Conservation (phyloP, 1,140 invertebrate species). For the Palaemon carinicauda region DNA sequence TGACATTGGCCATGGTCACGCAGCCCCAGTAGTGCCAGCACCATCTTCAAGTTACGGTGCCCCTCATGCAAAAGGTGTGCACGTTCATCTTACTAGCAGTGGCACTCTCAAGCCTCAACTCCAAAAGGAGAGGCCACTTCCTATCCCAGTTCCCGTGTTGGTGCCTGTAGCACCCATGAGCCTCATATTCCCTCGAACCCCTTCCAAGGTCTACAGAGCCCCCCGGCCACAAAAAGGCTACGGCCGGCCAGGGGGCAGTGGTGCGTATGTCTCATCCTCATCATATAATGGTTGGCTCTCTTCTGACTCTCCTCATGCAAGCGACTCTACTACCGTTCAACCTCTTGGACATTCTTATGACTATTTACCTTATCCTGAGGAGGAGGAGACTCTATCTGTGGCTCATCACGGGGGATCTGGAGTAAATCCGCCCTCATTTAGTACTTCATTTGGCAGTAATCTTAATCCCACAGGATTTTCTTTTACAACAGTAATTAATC, state of each 20-base stretch:
- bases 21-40: not conserved
- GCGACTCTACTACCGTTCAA: not conserved
- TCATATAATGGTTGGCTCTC: not conserved
- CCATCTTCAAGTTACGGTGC: not conserved
- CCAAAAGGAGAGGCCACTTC: not conserved
- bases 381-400: not conserved
- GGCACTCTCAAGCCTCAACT: not conserved
- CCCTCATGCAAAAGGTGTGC: not conserved
- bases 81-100: not conserved
- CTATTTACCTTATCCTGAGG: not conserved
- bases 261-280: not conserved
- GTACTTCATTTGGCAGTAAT: not conserved
- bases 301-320: not conserved
- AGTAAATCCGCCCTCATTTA: not conserved
- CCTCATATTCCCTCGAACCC: not conserved
- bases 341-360: not conserved
- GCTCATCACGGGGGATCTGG: not conserved
- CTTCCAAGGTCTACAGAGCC: not conserved
- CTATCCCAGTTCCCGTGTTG: not conserved
- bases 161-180: conserved; percentile 1
- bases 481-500: not conserved
- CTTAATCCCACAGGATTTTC: not conserved
- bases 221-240: not conserved
- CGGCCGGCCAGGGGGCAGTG: not conserved
- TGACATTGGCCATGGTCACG: not conserved